A percentile compares a stretch with the other conserved stretches of the same genome.
These are phyloP conservation scores for Sphaerodactylus townsendi DNA, from an alignment of 2,113 vertebrate genomes.

Conservation along the genomic window DNA sequence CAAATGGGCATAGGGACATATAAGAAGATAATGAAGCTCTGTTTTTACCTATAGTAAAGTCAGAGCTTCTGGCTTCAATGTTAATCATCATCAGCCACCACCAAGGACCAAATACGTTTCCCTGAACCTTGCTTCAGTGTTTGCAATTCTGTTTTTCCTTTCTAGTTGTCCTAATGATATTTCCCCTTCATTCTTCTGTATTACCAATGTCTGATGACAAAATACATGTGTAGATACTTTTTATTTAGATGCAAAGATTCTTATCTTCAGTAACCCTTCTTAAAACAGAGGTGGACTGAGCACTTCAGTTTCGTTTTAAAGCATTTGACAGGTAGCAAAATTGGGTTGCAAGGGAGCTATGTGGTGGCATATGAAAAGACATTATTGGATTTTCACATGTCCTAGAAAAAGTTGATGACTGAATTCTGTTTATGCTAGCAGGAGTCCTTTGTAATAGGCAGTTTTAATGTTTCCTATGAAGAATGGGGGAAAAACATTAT, in stretches of 20 bases:
- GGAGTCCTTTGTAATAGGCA: slow-evolving; percentile 41
- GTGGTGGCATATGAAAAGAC: slow-evolving; percentile 14
- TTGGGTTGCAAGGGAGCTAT: neutral
- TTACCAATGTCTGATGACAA: neutral
- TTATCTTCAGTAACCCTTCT: neutral
- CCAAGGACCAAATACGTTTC: neutral
- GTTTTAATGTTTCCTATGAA: slow-evolving; percentile 36
- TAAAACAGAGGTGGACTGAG: neutral
- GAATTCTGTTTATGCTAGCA: slow-evolving; percentile 42
- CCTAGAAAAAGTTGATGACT: slow-evolving; percentile 53
- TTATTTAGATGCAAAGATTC: neutral
- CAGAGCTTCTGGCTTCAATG: neutral
- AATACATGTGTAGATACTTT: neutral
- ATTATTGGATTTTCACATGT: slow-evolving; percentile 18
- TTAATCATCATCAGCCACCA: neutral
- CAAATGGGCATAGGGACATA: too few species aligned
- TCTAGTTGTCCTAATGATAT: neutral
- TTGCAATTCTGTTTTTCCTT: neutral
- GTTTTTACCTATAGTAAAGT: neutral
- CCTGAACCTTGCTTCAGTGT: neutral
- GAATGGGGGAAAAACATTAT: slow-evolving; percentile 19
- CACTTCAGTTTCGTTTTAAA: neutral
- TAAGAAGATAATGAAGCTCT: neutral
- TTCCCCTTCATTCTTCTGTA: neutral
- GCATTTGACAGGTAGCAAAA: neutral